phyloP scores from a whole-genome alignment of 1,140 invertebrate species.

The Drosophila miranda region DNA sequence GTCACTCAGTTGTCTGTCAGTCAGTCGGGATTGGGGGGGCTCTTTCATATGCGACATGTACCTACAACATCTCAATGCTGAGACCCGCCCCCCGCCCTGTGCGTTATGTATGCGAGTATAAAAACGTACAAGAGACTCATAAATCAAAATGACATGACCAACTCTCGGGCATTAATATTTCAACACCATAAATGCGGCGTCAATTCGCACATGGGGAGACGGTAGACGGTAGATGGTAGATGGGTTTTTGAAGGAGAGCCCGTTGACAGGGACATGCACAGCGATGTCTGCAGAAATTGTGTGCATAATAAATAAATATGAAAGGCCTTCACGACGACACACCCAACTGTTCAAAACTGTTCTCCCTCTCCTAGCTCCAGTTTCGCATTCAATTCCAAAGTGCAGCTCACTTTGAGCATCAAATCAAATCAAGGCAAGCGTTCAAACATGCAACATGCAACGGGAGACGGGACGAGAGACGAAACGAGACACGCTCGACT shows the following conservation, averaged over 20 bases:
- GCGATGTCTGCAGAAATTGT: slow-evolving; percentile 69
- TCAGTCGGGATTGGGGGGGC: neutral
- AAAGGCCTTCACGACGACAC: slow-evolving; percentile 37
- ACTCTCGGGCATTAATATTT: slow-evolving; percentile 77
- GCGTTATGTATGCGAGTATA: slow-evolving; percentile 15
- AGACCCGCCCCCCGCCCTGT: neutral
- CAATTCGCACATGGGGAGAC: slow-evolving; percentile 60
- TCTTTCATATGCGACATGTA: slow-evolving; percentile 34
- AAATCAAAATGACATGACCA: slow-evolving; percentile 77
- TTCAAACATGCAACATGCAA: slow-evolving; percentile 55
- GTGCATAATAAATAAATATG: slow-evolving; percentile 78
- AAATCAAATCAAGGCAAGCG: slow-evolving; percentile 74
- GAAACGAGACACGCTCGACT: slow-evolving; percentile 68
- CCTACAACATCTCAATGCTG: slow-evolving; percentile 64
- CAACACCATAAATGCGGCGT: slow-evolving; percentile 79
- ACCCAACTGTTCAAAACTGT: slow-evolving; percentile 11
- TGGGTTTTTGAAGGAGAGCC: slow-evolving; percentile 30
- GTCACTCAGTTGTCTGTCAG: slow-evolving; percentile 10
- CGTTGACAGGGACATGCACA: slow-evolving; percentile 68
- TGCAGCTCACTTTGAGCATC: slow-evolving; percentile 60
- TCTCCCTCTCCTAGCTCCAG: neutral
- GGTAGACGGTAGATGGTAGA: slow-evolving; percentile 14
- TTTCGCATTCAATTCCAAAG: slow-evolving; percentile 23
- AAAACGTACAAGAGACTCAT: slow-evolving; percentile 57
- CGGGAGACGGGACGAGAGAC: slow-evolving; percentile 23